Evolutionary conservation across 2,797 vertebrate genomes (phyloP).

Genomic region (Sebastes diaconus): DNA sequence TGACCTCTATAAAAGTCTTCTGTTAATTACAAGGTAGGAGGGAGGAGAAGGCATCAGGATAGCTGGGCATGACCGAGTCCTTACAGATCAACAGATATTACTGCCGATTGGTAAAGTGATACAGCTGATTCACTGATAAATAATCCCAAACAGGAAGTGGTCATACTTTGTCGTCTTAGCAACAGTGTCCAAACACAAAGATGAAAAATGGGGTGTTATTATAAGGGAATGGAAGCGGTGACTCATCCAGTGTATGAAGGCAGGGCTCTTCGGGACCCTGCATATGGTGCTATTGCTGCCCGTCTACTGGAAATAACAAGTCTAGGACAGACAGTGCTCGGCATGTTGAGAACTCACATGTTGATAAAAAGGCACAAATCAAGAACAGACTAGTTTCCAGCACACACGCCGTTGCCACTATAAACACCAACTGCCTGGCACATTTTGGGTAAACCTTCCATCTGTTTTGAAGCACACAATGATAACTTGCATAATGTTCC

Average conservation of each 20-base stretch:
- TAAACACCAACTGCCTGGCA: constrained; percentile 53
- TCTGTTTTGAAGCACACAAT: constrained; percentile 25
- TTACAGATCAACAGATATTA: constrained; percentile 39
- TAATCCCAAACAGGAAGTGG: constrained; percentile 75
- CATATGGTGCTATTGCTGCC: constrained; percentile 18
- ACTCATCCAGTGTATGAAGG: constrained; percentile 75
- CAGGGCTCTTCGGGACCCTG: constrained; percentile 11
- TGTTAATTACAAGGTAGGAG: constrained; percentile 85
- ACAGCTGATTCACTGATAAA: constrained; percentile 71
- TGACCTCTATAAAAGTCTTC: constrained; percentile 85
- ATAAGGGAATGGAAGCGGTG: constrained; percentile 49
- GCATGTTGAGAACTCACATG: constrained; percentile 50
- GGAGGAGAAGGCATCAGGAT: constrained; percentile 77
- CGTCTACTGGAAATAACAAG: constrained; percentile 36
- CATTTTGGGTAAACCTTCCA: constrained; percentile 43
- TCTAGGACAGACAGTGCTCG: constrained; percentile 41
- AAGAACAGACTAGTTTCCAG: constrained; percentile 65
- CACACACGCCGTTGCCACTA: background rate
- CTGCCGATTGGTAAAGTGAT: constrained; percentile 29
- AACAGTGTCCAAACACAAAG: constrained; percentile 67
- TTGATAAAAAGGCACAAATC: constrained; percentile 80
- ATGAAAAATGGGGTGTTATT: constrained; percentile 25
- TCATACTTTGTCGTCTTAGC: constrained; percentile 72
- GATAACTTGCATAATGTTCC: constrained; percentile 60
- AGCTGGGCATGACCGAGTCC: constrained; percentile 66